A percentile compares a stretch with the other conserved stretches of the same genome.
Evolutionary conservation across 2,797 vertebrate species (phyloP).

Genomic region (Argentina silus): DNA sequence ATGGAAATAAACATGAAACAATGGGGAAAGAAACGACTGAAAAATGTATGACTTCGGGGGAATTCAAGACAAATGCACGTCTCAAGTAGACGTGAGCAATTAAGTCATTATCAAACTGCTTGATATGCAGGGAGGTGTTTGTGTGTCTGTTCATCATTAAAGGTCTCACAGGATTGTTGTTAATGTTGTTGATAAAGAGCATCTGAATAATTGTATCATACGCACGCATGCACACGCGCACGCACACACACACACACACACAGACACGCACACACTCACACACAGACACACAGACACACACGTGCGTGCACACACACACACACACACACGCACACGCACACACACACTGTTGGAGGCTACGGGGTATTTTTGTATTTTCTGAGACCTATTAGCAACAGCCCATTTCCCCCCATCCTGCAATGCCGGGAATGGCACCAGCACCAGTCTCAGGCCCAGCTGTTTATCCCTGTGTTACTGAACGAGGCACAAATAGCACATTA

Average conservation of each 20-base stretch:
- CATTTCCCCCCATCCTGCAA: background rate
- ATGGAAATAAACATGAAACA: background rate
- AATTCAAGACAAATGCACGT: background rate
- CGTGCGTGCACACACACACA: background rate
- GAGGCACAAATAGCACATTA: background rate
- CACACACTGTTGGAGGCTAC: background rate
- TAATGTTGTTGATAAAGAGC: constrained; percentile 22
- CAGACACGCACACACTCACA: background rate
- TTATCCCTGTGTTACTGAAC: background rate
- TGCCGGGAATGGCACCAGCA: background rate
- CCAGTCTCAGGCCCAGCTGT: background rate
- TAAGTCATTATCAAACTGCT: constrained; percentile 23
- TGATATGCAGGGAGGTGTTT: constrained; percentile 13
- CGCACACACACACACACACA: background rate
- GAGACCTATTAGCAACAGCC: constrained; percentile 9
- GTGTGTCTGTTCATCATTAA: constrained; percentile 9
- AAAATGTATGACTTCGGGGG: background rate
- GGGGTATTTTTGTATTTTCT: background rate
- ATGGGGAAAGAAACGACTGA: background rate
- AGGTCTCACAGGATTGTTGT: constrained; percentile 24
- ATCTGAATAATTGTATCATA: constrained; percentile 12
- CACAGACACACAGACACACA: background rate
- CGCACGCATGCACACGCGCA: constrained; percentile 2
- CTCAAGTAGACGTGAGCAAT: background rate
- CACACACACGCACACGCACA: background rate